Base-by-base conservation (phyloP, 2,113 vertebrate genomes). In the Trochalopteron elliotii region DNA sequence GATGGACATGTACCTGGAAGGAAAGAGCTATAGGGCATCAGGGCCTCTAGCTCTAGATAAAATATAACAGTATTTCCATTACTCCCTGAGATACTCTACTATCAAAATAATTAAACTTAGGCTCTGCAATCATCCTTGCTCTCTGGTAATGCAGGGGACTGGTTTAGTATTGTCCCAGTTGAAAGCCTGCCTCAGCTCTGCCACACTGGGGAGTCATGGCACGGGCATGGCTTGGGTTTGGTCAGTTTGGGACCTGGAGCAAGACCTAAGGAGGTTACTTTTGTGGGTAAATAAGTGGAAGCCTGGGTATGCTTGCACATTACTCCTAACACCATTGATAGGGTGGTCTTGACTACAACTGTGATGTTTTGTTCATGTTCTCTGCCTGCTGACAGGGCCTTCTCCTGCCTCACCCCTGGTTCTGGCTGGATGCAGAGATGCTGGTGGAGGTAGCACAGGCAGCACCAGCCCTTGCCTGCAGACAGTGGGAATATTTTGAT, bases 391-490 rank as follows among this genome's bases (percentile, higher is more conserved):
- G 39, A 35, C 3, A 19, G 31, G 18, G 2, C 23, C 28, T 53
- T 47, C 39, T 81, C 30, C 71, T 60, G 30, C 40, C 37, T 65
- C 45, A 21, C 12, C 39, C 24, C 31, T 0, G 2, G 5, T 4
- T 39, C 49, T 28, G 53, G 33, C 37, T 63, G 75, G 35, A 55
- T 69, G 59, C 57, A 56, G 82, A 71, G 71, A 27, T 35, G 40
- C 55, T 68, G 63, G 6, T 16, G n/a, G 52, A 81, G 20, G 20
- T 4, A 49, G 22, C 1, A 2, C 0, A 4, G 59, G 33, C 44
- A 68, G 49, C 69, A 39, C 12, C n/a, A 59, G 22, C 65, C n/a
- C 31, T 52, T 44, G 59, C 42, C 83, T 45, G 23, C 56, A 81
- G 68, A 39, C 1, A 18, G 45, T 19, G 56, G 33, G 71, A 77